phyloP scores from a whole-genome alignment of 2,113 vertebrate species.

The Boleophthalmus pectinirostris region DNA sequence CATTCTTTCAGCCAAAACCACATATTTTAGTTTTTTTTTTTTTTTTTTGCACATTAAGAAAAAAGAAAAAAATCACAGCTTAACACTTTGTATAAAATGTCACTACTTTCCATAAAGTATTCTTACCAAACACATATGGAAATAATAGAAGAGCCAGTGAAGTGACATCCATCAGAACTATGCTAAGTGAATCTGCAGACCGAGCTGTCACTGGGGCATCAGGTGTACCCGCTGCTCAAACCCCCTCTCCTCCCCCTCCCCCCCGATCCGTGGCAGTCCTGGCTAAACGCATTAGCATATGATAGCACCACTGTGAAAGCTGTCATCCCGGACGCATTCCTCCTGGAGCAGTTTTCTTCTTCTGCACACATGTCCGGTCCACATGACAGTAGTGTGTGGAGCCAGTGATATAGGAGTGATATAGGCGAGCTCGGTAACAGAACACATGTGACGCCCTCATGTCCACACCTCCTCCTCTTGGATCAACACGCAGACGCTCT shows the following conservation, averaged over 20 bases:
- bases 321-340: neutral
- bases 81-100: no score
- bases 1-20: no score
- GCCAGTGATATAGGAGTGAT: neutral
- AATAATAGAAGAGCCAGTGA: neutral
- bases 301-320: neutral
- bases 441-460: neutral
- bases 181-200: slow-evolving; percentile 28
- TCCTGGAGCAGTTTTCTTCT: neutral
- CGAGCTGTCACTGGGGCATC: slow-evolving; percentile 7
- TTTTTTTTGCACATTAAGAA: no score
- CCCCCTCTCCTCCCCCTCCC: no score
- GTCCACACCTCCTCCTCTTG: neutral
- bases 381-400: neutral
- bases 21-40: no score
- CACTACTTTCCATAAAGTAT: neutral
- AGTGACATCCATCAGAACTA: neutral
- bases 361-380: neutral
- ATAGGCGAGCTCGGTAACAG: neutral
- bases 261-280: neutral
- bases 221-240: neutral
- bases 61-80: no score
- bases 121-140: neutral
- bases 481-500: neutral
- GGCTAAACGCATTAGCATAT: neutral